Evolutionary conservation across 2,888 invertebrate species (phyloP).

Genomic region (Dolichomitus sp.): DNA sequence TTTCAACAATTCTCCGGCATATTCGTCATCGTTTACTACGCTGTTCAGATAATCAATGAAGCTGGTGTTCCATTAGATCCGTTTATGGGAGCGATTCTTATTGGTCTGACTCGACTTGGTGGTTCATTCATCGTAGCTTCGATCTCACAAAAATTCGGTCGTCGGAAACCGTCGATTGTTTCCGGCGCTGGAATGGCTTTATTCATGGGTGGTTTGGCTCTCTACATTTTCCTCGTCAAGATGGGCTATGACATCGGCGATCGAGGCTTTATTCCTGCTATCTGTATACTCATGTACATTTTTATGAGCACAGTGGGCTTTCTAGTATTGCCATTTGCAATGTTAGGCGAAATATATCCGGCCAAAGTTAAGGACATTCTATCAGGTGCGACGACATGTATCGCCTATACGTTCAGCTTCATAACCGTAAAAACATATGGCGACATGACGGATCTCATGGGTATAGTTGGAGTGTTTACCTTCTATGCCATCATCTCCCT

Average conservation of each 20-base stretch:
- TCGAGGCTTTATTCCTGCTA: slow-evolving; percentile 83
- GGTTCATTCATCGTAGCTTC: slow-evolving; percentile 86
- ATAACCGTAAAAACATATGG: slow-evolving; percentile 87
- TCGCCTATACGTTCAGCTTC: slow-evolving; percentile 87
- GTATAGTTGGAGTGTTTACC: slow-evolving; percentile 86
- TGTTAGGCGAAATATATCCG: slow-evolving; percentile 88
- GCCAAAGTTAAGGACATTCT: slow-evolving; percentile 87
- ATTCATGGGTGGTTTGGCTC: slow-evolving; percentile 87
- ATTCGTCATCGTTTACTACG: slow-evolving; percentile 88
- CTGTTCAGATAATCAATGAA: slow-evolving; percentile 87
- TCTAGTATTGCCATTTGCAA: slow-evolving; percentile 88
- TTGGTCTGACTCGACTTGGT: slow-evolving; percentile 86
- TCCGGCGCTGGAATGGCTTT: slow-evolving; percentile 88
- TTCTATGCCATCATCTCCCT: slow-evolving; percentile 87
- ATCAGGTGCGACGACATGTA: slow-evolving; percentile 86
- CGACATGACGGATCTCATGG: slow-evolving; percentile 84
- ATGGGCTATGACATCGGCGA: slow-evolving; percentile 76
- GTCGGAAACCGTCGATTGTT: slow-evolving; percentile 88
- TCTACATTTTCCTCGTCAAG: slow-evolving; percentile 83
- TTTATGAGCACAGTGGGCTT: slow-evolving; percentile 87
- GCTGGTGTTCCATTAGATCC: slow-evolving; percentile 86
- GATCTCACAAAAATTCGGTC: slow-evolving; percentile 87
- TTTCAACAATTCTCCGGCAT: slow-evolving; percentile 89
- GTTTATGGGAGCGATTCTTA: slow-evolving; percentile 87
- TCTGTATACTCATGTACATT: slow-evolving; percentile 86